Conservation (phyloP, 2,113 vertebrate species). For the Mystacornis crossleyi region DNA sequence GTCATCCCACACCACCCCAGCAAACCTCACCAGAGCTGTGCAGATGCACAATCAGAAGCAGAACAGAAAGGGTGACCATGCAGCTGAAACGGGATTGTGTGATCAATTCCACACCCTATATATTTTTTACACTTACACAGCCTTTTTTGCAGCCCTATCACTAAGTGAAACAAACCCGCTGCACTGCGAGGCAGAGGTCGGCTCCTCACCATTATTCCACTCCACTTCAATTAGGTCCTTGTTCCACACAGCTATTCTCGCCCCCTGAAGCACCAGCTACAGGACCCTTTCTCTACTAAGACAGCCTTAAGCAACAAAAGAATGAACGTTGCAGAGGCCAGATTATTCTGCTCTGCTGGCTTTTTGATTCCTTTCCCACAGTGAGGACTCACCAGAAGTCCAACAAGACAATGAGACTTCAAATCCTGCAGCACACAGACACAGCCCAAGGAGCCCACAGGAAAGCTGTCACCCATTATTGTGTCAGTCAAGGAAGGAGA, state of each 20-base stretch:
- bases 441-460: constrained; percentile 64
- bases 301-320: constrained; percentile 67
- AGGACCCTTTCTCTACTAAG: constrained; percentile 21
- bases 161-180: neutral
- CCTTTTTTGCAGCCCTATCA: neutral
- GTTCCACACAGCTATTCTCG: neutral
- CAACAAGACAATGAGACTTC: constrained; percentile 54
- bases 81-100: neutral
- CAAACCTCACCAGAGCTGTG: neutral
- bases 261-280: neutral
- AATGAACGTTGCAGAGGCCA: constrained; percentile 68
- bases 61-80: neutral
- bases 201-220: neutral
- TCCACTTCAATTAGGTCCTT: constrained; percentile 36
- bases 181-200: neutral
- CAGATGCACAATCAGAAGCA: neutral
- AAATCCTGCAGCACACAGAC: constrained; percentile 61
- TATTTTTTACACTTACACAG: neutral
- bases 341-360: constrained; percentile 80
- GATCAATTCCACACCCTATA: neutral
- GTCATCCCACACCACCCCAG: neutral
- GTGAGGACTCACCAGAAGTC: constrained; percentile 50
- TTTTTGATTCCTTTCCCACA: constrained; percentile 81
- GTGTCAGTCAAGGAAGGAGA: constrained; percentile 65
- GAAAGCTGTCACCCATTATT: constrained; percentile 75